Evolutionary conservation across 2,888 invertebrate species (phyloP).

Genomic region (Machimus rusticus): DNA sequence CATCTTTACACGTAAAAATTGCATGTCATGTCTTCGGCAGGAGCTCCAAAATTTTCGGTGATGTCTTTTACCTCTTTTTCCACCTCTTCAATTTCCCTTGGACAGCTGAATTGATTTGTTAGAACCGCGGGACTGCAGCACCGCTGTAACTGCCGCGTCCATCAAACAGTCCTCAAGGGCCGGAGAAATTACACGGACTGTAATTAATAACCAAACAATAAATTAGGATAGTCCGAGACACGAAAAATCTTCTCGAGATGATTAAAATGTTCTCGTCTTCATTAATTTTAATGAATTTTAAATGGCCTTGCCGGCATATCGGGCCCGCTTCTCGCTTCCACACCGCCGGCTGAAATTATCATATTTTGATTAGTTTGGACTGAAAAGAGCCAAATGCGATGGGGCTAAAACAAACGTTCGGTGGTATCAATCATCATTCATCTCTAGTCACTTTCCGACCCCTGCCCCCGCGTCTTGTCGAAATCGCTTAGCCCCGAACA

Average conservation of each 20-base stretch:
- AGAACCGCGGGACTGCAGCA: not conserved
- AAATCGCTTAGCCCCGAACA: not conserved
- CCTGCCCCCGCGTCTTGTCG: not conserved
- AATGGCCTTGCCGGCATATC: slow-evolving; percentile 41
- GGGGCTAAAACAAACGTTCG: slow-evolving; percentile 36
- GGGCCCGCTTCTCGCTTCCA: not conserved
- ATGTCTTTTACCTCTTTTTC: not conserved
- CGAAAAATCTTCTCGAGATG: slow-evolving; percentile 47
- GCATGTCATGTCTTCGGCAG: slow-evolving; percentile 32
- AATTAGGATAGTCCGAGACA: slow-evolving; percentile 42
- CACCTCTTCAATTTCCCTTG: not conserved
- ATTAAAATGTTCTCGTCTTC: slow-evolving; percentile 53
- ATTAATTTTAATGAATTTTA: slow-evolving; percentile 52
- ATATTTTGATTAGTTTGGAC: slow-evolving; percentile 41
- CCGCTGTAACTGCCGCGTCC: slow-evolving; percentile 1
- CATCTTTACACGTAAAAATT: slow-evolving; percentile 38
- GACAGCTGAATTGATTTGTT: slow-evolving; percentile 42
- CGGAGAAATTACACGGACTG: slow-evolving; percentile 39
- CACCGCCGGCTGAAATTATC: slow-evolving; percentile 27
- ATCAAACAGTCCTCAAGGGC: slow-evolving; percentile 11
- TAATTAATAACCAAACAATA: slow-evolving; percentile 48
- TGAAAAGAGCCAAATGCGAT: slow-evolving; percentile 4
- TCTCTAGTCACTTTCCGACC: not conserved
- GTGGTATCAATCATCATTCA: slow-evolving; percentile 40
- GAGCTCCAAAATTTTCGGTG: not conserved